Evolutionary conservation across 30 jellyfish, hydroid and myxozoan genomes (phyloP).

Genomic region (Euphysa ruthae): DNA sequence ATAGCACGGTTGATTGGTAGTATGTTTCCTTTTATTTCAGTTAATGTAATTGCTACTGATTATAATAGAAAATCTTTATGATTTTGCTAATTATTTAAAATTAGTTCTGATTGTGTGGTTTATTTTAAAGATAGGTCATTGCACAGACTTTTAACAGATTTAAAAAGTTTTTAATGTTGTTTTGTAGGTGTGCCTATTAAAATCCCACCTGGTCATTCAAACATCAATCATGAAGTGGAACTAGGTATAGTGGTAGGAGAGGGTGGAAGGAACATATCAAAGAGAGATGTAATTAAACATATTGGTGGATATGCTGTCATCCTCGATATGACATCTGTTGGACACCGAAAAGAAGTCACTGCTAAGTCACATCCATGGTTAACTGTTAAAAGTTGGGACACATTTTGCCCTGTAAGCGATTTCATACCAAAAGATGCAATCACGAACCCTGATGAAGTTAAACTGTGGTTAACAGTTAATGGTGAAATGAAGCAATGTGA

Average conservation of each 20-base stretch:
- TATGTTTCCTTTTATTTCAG: too few relatives aligned
- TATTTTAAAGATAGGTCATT: too few relatives aligned
- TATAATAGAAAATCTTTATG: too few relatives aligned
- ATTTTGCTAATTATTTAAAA: too few relatives aligned
- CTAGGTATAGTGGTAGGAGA: constrained; percentile 78
- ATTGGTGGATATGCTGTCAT: constrained; percentile 83
- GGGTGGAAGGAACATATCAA: constrained; percentile 54
- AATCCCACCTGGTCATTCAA: constrained; percentile 60
- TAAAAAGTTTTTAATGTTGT: too few relatives aligned
- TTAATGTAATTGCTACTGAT: too few relatives aligned
- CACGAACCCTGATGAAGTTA: constrained; percentile 55
- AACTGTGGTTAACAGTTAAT: constrained; percentile 67
- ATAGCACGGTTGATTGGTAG: too few relatives aligned
- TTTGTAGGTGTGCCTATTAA: too few relatives aligned
- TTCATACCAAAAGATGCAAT: constrained; percentile 40
- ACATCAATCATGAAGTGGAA: constrained; percentile 84
- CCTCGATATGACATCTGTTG: constrained; percentile 86
- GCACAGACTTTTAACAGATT: too few relatives aligned
- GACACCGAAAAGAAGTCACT: constrained; percentile 53
- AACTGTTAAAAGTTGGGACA: constrained; percentile 85
- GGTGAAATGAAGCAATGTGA: constrained; percentile 64
- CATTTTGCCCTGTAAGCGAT: constrained; percentile 86
- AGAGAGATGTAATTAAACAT: constrained; percentile 60
- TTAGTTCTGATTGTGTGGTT: too few relatives aligned
- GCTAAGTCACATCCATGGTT: constrained; percentile 83